phyloP scores from a whole-genome alignment of 2,797 vertebrate species.

The Mus minutoides region DNA sequence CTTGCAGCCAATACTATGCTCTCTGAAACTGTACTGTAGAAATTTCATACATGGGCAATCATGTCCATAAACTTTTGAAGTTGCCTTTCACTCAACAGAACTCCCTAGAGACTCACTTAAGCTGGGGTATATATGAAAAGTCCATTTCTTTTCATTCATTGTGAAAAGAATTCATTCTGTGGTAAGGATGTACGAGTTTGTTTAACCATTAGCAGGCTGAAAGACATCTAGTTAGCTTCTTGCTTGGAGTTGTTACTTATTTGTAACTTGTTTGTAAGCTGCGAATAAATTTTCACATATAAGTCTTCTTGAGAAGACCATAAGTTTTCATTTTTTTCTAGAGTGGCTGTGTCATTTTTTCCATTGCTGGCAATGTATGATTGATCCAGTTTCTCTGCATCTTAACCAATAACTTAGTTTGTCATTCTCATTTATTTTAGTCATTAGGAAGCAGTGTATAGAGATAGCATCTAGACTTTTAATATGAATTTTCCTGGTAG shows the following conservation, averaged over 20 bases:
- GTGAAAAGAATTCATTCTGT: background rate
- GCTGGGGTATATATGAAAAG: background rate
- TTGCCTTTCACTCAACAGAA: background rate
- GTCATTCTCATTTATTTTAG: slow-evolving; percentile 15
- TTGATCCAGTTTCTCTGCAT: slow-evolving; percentile 5
- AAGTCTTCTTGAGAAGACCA: slow-evolving; percentile 34
- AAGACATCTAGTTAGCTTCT: slow-evolving; percentile 13
- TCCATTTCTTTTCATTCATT: slow-evolving; percentile 43
- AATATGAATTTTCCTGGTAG: background rate
- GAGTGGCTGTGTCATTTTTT: slow-evolving; percentile 17
- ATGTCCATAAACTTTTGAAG: background rate
- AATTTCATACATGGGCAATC: background rate
- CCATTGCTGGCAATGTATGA: background rate
- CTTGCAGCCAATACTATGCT: background rate
- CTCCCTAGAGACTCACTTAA: background rate
- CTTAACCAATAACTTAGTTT: slow-evolving; percentile 22
- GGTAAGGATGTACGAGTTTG: background rate
- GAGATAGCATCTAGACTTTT: background rate
- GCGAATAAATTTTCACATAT: background rate
- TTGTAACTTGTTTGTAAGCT: background rate
- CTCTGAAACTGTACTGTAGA: slow-evolving; percentile 42
- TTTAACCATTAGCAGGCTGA: slow-evolving; percentile 12
- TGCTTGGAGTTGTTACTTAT: background rate
- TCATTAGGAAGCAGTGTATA: background rate
- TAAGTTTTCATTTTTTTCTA: slow-evolving; percentile 47